phyloP scores from a whole-genome alignment of 2,113 vertebrate species.

The Ctenodactylus gundi region DNA sequence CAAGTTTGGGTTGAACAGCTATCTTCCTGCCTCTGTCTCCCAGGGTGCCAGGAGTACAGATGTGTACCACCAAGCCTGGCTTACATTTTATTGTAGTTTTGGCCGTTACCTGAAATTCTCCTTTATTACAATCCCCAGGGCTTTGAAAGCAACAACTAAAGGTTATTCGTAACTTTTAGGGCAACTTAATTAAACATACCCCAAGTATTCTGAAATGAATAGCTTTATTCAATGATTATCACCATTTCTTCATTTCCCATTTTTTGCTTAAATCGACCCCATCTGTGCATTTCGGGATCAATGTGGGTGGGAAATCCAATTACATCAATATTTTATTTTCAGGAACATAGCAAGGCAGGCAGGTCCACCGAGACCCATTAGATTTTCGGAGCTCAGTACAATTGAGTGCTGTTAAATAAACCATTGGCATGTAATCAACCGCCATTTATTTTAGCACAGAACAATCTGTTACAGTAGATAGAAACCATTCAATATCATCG shows the following conservation, averaged over 20 bases:
- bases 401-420: constrained; percentile 83
- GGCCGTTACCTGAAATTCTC: constrained; percentile 44
- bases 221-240: constrained; percentile 70
- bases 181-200: constrained; percentile 77
- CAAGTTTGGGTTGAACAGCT: background rate
- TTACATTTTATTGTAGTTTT: constrained; percentile 63
- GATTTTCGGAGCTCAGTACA: constrained; percentile 81
- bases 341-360: constrained; percentile 78
- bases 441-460: constrained; percentile 82
- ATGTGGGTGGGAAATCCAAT: constrained; percentile 82
- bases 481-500: constrained; percentile 82
- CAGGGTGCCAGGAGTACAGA: background rate
- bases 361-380: constrained; percentile 78
- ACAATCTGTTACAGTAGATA: constrained; percentile 82
- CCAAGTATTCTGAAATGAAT: constrained; percentile 74
- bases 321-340: constrained; percentile 85
- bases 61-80: background rate
- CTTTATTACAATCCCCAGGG: constrained; percentile 52
- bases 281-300: constrained; percentile 78
- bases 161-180: constrained; percentile 60
- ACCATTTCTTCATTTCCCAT: constrained; percentile 73
- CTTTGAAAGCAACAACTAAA: constrained; percentile 59
- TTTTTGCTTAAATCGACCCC: constrained; percentile 79
- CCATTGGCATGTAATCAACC: constrained; percentile 81
- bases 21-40: background rate